Percentiles rank a stretch among this genome's conserved stretches.
Conservation (phyloP, 2,888 invertebrate genomes). For the Stenodera caucasica region DNA sequence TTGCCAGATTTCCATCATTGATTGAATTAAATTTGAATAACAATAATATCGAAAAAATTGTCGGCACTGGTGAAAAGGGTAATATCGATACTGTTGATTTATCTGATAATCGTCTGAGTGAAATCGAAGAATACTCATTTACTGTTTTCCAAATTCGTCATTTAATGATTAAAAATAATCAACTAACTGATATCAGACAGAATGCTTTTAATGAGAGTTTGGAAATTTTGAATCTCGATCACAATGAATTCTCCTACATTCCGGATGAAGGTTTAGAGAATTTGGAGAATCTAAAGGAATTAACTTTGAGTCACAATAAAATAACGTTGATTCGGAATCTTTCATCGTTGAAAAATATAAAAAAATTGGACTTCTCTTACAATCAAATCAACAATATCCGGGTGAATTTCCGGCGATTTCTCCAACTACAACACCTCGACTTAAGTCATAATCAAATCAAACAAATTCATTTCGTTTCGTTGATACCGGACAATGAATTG, state of each 20-base stretch:
- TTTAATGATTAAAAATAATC: slow-evolving; percentile 10
- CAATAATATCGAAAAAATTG: background rate
- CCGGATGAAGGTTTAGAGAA: slow-evolving; percentile 6
- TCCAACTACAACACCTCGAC: background rate
- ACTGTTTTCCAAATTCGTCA: background rate
- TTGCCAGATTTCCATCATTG: background rate
- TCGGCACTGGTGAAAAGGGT: background rate
- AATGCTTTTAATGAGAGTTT: slow-evolving; percentile 10
- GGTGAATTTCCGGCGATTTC: background rate
- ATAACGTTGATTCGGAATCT: slow-evolving; percentile 8
- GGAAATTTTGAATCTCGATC: slow-evolving; percentile 12
- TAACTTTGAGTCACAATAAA: slow-evolving; percentile 17
- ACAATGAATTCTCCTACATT: slow-evolving; percentile 9
- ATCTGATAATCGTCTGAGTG: background rate
- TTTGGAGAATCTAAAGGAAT: background rate
- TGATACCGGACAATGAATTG: background rate
- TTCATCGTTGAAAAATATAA: background rate
- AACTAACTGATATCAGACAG: slow-evolving; percentile 4
- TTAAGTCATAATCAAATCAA: slow-evolving; percentile 14
- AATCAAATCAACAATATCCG: slow-evolving; percentile 14
- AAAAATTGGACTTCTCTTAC: slow-evolving; percentile 16
- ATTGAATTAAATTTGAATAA: background rate
- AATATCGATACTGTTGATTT: background rate
- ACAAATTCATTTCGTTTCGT: background rate
- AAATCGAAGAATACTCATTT: background rate